Base-by-base conservation (phyloP, 1,140 invertebrate species). In the Steinernema khuongi region DNA sequence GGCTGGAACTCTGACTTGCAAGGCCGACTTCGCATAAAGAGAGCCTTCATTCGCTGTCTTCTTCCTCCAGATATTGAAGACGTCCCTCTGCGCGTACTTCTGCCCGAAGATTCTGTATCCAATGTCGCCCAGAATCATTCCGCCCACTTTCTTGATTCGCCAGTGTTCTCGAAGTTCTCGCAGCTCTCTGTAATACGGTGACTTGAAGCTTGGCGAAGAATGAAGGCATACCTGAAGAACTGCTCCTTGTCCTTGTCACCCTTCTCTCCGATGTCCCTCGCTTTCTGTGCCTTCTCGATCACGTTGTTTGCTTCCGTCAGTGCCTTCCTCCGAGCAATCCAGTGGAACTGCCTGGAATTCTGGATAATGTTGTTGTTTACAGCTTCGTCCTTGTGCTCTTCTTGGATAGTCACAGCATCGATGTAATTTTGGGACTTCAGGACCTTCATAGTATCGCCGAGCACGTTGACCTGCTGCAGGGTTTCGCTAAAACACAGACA, bases 11-110 rank as follows among this genome's bases (percentile, higher is more conserved):
- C 22, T 60, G 11, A 60, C 50, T 60, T 60, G 50, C 4, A 60
- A 26, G 26, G 50, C 50, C 22, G 50, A 60, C 26, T 60, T 60
- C 11, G 14, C 50, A 26, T 14, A 60, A 2, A 60, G 50, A 22
- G 50, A 60, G 22, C 50, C 50, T 14, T 60, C 50, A 26, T 60
- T 60, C 4, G 19, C 22, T 4, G 50, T 60, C 19, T 26, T 11
- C 50, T 60, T 60, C 4, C 50, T 14, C 50, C 50, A 60, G 50
- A 60, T 60, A 22, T 60, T 60, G 50, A 60, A 60, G 19, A 60
- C 11, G 22, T 60, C 50, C 4, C 19, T 60, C 22, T 60, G 50
- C 4, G 11, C 4, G 26, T 60, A 60, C 22, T 60, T 60, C 4
- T 17, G 50, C 4, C 50, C 50, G 50, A 60, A 60, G 26, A 60